phyloP scores from a whole-genome alignment of 2,113 vertebrate genomes.

The Cyprinus carpio region DNA sequence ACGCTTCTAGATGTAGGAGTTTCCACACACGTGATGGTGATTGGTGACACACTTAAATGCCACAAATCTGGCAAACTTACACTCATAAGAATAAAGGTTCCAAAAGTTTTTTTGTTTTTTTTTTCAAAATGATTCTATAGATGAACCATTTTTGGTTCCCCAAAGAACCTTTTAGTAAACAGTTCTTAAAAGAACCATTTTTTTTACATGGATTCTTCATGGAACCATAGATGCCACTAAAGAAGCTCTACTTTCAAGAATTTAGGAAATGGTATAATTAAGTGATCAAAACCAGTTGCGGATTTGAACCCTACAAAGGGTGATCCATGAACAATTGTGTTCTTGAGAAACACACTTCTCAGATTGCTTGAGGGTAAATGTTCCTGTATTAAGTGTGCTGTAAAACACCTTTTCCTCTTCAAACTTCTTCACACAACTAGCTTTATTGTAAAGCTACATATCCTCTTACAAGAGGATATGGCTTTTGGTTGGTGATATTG shows the following conservation, averaged over 20 bases:
- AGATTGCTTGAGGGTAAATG: background rate
- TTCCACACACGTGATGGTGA: background rate
- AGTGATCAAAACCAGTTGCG: background rate
- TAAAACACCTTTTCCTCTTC: background rate
- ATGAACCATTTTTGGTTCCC: too few species aligned
- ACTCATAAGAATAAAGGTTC: too few species aligned
- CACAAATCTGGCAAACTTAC: background rate
- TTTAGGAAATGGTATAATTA: too few species aligned
- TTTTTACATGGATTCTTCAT: too few species aligned
- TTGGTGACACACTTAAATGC: background rate
- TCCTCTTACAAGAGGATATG: background rate
- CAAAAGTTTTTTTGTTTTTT: too few species aligned
- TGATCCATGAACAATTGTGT: background rate
- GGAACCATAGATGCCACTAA: too few species aligned
- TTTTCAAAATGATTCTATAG: too few species aligned
- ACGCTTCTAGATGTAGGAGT: background rate
- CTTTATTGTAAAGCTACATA: background rate
- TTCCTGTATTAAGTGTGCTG: background rate
- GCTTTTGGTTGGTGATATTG: background rate
- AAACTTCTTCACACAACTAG: background rate
- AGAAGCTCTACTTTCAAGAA: too few species aligned
- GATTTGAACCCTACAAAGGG: background rate
- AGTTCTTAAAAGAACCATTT: too few species aligned
- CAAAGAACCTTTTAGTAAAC: too few species aligned
- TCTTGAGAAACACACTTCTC: background rate